Percentiles rank a stretch among this genome's conserved stretches.
phyloP scores from a whole-genome alignment of 2,888 invertebrate species.

The Mythimna loreyi region DNA sequence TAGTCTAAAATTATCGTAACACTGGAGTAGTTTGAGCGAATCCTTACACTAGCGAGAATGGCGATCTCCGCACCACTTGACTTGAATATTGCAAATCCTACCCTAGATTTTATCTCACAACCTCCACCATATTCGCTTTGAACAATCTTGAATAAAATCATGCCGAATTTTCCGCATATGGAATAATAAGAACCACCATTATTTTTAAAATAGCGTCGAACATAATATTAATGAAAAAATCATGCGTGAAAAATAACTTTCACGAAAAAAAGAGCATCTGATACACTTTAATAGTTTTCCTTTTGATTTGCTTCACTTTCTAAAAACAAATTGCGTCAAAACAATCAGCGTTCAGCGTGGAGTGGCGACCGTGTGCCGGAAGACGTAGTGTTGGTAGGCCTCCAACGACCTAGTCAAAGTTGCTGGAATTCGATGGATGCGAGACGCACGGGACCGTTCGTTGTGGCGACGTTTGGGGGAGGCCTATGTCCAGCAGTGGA shows the following conservation, averaged over 20 bases:
- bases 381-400: no score
- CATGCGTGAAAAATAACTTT: background rate
- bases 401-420: no score
- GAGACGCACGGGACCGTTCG: no score
- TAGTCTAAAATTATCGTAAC: conserved; percentile 49
- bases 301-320: background rate
- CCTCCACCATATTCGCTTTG: conserved; percentile 64
- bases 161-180: conserved; percentile 39
- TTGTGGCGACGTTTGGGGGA: no score
- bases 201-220: background rate
- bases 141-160: conserved; percentile 62
- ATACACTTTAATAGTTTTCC: background rate
- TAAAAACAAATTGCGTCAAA: no score
- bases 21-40: conserved; percentile 51
- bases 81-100: conserved; percentile 74
- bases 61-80: conserved; percentile 62
- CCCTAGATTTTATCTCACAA: conserved; percentile 73
- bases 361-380: no score
- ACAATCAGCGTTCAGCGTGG: no score
- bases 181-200: background rate
- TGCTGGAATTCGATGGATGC: no score
- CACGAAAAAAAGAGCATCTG: background rate
- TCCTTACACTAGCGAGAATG: conserved; percentile 54
- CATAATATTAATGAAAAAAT: background rate
- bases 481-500: no score